phyloP scores from a whole-genome alignment of 2,888 invertebrate species.

The Phyllotreta cruciferae region DNA sequence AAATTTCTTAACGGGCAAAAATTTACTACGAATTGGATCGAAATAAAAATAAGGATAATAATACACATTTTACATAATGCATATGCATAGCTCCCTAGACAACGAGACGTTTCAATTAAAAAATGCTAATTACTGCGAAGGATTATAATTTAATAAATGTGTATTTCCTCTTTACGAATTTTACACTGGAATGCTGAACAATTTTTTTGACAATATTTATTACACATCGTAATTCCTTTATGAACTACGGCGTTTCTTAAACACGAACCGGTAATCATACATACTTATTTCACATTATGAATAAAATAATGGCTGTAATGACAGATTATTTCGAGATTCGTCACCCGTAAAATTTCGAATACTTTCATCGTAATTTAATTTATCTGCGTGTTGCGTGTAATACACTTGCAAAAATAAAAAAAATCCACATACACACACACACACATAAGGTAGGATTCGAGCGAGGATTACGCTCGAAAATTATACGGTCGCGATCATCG shows the following conservation, averaged over 20 bases:
- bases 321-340: conserved; percentile 27
- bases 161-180: conserved; percentile 5
- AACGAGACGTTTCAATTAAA: conserved; percentile 9
- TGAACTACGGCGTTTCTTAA: conserved; percentile 15
- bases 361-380: conserved; percentile 32
- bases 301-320: conserved; percentile 35
- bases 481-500: too few relatives aligned
- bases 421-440: conserved; percentile 9
- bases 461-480: too few relatives aligned
- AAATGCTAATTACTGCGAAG: conserved; percentile 21
- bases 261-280: conserved; percentile 28
- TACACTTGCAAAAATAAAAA: conserved; percentile 25
- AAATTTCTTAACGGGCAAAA: background rate
- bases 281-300: conserved; percentile 34
- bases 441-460: background rate
- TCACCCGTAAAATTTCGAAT: conserved; percentile 37
- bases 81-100: background rate
- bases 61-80: background rate
- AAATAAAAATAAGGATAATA: background rate
- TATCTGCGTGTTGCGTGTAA: conserved; percentile 31
- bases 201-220: conserved; percentile 17
- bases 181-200: conserved; percentile 13
- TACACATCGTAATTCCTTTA: conserved; percentile 5
- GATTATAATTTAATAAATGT: conserved; percentile 9
- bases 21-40: background rate